Percentiles rank a stretch among this genome's conserved stretches.
Evolutionary conservation across 2,113 vertebrate genomes (phyloP).

Genomic region (Trochalopteron elliotii): DNA sequence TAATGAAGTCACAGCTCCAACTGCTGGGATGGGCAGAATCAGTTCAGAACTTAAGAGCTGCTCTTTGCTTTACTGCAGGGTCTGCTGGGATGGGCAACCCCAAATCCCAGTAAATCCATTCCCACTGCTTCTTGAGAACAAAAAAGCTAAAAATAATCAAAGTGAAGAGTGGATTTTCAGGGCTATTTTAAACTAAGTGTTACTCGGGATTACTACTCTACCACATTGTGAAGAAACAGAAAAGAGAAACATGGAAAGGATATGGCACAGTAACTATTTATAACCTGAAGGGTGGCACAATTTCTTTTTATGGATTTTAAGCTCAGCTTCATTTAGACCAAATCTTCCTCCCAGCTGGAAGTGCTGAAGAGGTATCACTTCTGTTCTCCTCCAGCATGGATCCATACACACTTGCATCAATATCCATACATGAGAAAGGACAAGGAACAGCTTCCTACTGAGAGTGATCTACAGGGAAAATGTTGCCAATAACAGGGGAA

Average conservation of each 20-base stretch:
- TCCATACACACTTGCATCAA: not conserved
- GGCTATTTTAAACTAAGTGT: not conserved
- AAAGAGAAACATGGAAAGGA: not conserved
- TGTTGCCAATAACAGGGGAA: not conserved
- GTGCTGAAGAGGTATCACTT: slow-evolving; percentile 16
- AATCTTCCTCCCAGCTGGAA: slow-evolving; percentile 15
- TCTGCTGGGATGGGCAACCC: not conserved
- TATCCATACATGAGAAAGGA: not conserved
- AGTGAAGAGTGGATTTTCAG: not conserved
- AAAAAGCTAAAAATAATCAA: not conserved
- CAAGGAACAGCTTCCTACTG: not conserved
- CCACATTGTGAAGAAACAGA: not conserved
- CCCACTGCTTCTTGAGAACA: not conserved
- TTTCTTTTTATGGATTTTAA: slow-evolving; percentile 34
- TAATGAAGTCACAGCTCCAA: not conserved
- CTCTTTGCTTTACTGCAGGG: not conserved
- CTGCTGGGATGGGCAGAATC: not conserved
- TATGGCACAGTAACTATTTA: not conserved
- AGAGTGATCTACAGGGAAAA: not conserved
- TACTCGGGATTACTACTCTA: slow-evolving; percentile 8
- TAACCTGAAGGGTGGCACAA: not conserved
- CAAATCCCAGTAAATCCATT: not conserved
- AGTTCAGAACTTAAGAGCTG: not conserved
- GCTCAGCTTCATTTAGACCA: slow-evolving; percentile 7
- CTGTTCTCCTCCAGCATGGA: not conserved